phyloP scores from a whole-genome alignment of 2,888 invertebrate genomes.

The Mesoligia furuncula region DNA sequence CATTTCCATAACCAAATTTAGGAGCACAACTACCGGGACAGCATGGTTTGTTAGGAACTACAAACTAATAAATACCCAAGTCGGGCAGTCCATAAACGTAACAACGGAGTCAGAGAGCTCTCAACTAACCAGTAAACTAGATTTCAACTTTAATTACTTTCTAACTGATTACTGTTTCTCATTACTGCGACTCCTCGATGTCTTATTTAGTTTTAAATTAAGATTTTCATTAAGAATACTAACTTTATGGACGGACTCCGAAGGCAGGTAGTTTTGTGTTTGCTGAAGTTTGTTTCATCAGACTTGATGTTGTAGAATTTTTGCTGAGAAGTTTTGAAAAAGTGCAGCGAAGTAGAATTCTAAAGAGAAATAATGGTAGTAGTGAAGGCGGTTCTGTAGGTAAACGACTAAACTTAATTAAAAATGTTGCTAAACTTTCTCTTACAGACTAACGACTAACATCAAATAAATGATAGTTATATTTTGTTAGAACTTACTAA shows the following conservation, averaged over 20 bases:
- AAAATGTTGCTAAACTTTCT: neutral
- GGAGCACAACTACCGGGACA: conserved; percentile 1
- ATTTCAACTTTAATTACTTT: conserved; percentile 67
- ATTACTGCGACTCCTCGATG: conserved; percentile 55
- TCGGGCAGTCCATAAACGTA: conserved; percentile 38
- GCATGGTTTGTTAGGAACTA: conserved; percentile 14
- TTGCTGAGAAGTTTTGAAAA: conserved; percentile 12
- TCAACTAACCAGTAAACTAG: conserved; percentile 50
- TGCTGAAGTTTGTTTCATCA: conserved; percentile 32
- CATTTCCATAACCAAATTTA: neutral
- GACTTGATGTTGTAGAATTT: conserved; percentile 16
- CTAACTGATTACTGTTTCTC: conserved; percentile 64
- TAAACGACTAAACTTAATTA: conserved; percentile 5
- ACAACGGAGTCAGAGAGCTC: conserved; percentile 34
- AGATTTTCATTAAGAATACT: conserved; percentile 61
- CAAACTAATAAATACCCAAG: conserved; percentile 32
- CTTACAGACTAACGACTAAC: too few species aligned
- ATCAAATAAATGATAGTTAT: neutral
- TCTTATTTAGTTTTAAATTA: conserved; percentile 66
- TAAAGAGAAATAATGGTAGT: neutral
- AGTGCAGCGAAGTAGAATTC: neutral
- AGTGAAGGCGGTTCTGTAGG: neutral
- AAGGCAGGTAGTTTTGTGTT: conserved; percentile 46
- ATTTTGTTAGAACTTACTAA: neutral
- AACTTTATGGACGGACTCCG: conserved; percentile 48